Base-by-base conservation (phyloP, 2,888 invertebrate species). In the Acanthosepion lycidas region DNA sequence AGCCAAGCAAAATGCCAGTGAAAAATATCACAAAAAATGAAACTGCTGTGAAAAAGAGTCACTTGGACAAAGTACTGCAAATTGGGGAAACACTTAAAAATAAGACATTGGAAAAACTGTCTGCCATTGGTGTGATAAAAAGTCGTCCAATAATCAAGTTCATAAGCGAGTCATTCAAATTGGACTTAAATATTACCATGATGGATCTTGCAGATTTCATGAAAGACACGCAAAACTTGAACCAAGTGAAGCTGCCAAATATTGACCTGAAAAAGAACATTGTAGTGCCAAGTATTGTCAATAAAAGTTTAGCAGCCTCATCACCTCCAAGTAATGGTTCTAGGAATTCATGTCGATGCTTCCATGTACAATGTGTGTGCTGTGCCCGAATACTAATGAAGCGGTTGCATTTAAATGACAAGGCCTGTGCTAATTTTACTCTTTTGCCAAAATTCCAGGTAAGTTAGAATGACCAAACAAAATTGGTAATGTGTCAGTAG, bases 371-470 rank as follows among this genome's bases (percentile, higher is more conserved):
- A 53, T 97, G 97, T 94, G 94, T 96, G 91, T 97, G 97, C 94
- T 97, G 97, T 96, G 96, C 96, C 2, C 95, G 96, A 92, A 94
- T 97, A 23, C 95, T 95, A 92, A 96, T 96, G 91, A 96, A 96
- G 53, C 96, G 95, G 94, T 96, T 97, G 91, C 96, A 96, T 64
- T 95, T 97, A 0, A 96, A 96, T 94, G 95, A 95, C 64, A 96
- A 96, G 26, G 96, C 96, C 8, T 97, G 97, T 95, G 95, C 96
- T 51, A 96, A 96, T 95, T 96, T 97, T 94, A 96, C 96, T 15
- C 96, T 96, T 95, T 95, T 96, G 59, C 96, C 97, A 53, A 96
- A 96, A 95, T 96, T 96, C 94, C 96, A 96, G 96, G 97, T 96
- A 96, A 95, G 95, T 95, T 33, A 33, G 12, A n/a, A 78, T n/a